Conservation (phyloP, 2,113 vertebrate species). For the Pungitius pungitius region DNA sequence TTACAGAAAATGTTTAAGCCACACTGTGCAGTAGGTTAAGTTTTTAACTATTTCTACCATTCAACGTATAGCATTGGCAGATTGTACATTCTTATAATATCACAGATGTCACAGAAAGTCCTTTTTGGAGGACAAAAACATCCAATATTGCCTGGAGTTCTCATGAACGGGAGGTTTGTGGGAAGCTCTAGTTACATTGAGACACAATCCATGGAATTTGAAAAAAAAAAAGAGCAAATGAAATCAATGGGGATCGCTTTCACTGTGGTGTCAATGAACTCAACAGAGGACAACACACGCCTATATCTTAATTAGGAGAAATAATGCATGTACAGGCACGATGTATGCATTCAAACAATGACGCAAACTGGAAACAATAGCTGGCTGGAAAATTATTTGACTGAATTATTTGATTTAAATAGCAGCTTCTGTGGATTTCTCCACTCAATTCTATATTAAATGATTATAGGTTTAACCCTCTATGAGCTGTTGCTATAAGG, state of each 20-base stretch:
- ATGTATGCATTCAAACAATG: background rate
- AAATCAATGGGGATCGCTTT: conserved; percentile 82
- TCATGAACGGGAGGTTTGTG: conserved; percentile 62
- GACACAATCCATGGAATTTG: conserved; percentile 78
- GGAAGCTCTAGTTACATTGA: conserved; percentile 75
- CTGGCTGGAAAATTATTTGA: no score
- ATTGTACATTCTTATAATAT: conserved; percentile 52
- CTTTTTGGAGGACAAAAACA: conserved; percentile 50
- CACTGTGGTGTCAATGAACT: conserved; percentile 79
- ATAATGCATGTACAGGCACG: conserved; percentile 49
- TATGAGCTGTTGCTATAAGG: no score
- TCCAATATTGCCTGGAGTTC: conserved; percentile 53
- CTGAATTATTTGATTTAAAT: background rate
- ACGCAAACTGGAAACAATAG: background rate
- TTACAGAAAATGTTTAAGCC: background rate
- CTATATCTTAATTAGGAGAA: conserved; percentile 77
- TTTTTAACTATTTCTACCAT: conserved; percentile 35
- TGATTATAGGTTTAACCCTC: no score
- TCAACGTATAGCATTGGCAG: conserved; percentile 38
- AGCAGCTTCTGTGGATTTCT: background rate
- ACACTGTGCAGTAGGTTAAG: background rate
- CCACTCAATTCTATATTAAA: background rate
- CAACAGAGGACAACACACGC: conserved; percentile 73
- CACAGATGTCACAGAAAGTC: conserved; percentile 47
- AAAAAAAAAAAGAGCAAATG: conserved; percentile 84